A percentile compares a stretch with the other conserved stretches of the same genome.
phyloP scores from a whole-genome alignment of 2,888 invertebrate genomes.

The Tipula vernalis region DNA sequence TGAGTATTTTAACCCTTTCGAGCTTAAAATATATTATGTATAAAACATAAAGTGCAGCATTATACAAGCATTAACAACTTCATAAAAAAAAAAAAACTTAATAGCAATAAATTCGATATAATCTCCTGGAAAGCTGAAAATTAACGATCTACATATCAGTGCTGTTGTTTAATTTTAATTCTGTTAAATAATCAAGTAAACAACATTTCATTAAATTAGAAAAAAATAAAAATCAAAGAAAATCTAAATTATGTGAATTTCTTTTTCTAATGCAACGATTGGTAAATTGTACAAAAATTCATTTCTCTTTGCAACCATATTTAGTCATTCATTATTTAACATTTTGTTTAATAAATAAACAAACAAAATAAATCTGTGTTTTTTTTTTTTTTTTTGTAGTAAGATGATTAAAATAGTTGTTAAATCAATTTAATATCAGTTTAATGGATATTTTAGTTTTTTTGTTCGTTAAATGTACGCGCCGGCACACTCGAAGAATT shows the following conservation, averaged over 20 bases:
- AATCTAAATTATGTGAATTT: slow-evolving; percentile 4
- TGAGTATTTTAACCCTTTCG: neutral
- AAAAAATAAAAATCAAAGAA: neutral
- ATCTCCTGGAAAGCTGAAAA: neutral
- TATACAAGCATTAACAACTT: neutral
- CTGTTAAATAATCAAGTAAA: neutral
- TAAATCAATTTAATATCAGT: neutral
- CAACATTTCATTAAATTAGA: neutral
- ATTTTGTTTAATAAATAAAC: neutral
- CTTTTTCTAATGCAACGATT: neutral
- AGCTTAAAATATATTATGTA: neutral
- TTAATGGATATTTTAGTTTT: neutral
- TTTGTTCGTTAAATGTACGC: neutral
- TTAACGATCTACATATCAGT: neutral
- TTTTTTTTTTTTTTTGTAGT: neutral
- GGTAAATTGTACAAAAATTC: neutral
- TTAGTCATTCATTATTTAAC: neutral
- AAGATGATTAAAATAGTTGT: neutral
- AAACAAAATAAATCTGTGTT: neutral
- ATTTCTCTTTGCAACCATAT: neutral
- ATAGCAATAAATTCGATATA: neutral
- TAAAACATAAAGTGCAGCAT: neutral
- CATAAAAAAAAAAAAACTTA: neutral
- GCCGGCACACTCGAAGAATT: neutral
- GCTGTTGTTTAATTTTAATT: neutral